phyloP scores from a whole-genome alignment of 2,797 vertebrate genomes.

The Odontamblyopus rebecca region DNA sequence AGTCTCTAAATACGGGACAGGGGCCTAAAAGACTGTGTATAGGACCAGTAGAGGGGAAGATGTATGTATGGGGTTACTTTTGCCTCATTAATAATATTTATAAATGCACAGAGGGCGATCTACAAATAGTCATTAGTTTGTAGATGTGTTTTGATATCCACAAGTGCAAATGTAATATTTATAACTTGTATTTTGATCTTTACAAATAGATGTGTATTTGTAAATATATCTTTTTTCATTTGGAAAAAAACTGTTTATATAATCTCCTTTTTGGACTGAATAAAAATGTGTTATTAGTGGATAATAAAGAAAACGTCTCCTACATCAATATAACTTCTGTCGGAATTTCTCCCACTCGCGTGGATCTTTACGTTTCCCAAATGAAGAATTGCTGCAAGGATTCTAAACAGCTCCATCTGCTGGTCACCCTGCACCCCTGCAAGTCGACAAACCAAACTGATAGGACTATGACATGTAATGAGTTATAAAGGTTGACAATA shows the following conservation, averaged over 20 bases:
- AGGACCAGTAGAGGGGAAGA: too few relatives aligned
- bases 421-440: slow-evolving; percentile 78
- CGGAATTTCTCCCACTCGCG: slow-evolving; percentile 69
- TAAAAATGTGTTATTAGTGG: not conserved
- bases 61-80: too few relatives aligned
- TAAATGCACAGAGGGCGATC: too few relatives aligned
- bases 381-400: slow-evolving; percentile 79
- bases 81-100: too few relatives aligned
- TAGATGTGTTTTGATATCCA: too few relatives aligned
- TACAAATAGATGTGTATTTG: too few relatives aligned
- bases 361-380: slow-evolving; percentile 77
- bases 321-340: slow-evolving; percentile 77
- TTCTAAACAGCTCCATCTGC: slow-evolving; percentile 82
- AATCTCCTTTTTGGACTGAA: not conserved
- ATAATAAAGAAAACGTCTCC: slow-evolving; percentile 7
- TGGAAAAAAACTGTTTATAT: not conserved
- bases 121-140: too few relatives aligned
- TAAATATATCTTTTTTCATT: too few relatives aligned
- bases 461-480: not conserved
- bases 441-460: slow-evolving; percentile 10
- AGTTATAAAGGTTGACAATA: not conserved
- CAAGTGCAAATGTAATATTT: too few relatives aligned
- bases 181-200: too few relatives aligned
- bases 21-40: too few relatives aligned
- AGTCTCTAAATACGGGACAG: too few relatives aligned